These are phyloP conservation scores for Orycteropus afer DNA, from an alignment of 2,113 vertebrate genomes.

Conservation along the genomic window DNA sequence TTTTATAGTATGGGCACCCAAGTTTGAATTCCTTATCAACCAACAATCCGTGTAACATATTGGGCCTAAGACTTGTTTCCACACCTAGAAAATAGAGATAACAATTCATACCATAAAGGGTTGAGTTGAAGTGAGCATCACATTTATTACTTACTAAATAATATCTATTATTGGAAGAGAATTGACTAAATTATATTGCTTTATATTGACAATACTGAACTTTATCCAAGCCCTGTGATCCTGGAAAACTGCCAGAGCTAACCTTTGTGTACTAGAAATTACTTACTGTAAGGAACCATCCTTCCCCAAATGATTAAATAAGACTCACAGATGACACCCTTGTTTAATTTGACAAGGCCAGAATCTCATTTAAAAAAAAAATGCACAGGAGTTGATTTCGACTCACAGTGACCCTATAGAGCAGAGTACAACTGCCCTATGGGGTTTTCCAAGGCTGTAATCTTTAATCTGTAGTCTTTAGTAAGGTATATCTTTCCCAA, in stretches of 20 bases:
- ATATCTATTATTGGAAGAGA: background rate
- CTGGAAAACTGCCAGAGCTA: background rate
- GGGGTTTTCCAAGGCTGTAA: too few relatives aligned
- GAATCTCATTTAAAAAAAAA: background rate
- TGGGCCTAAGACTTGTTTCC: background rate
- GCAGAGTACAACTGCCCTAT: too few relatives aligned
- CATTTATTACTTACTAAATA: background rate
- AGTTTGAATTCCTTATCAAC: constrained; percentile 12
- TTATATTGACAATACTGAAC: background rate
- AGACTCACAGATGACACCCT: background rate
- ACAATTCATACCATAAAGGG: background rate
- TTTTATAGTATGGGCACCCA: background rate
- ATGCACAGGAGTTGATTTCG: too few relatives aligned
- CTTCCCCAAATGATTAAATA: background rate
- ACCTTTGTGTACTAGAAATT: background rate
- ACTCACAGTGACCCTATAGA: too few relatives aligned
- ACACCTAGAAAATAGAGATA: background rate
- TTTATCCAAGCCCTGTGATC: background rate
- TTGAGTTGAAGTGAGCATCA: background rate
- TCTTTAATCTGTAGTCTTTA: too few relatives aligned
- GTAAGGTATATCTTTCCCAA: too few relatives aligned
- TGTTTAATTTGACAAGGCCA: background rate
- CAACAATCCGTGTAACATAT: background rate
- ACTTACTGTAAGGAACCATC: background rate
- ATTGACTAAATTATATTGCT: background rate